Percentiles rank a stretch among this genome's conserved stretches.
Conservation (phyloP, 1,140 invertebrate genomes). For the Heliothis virescens region DNA sequence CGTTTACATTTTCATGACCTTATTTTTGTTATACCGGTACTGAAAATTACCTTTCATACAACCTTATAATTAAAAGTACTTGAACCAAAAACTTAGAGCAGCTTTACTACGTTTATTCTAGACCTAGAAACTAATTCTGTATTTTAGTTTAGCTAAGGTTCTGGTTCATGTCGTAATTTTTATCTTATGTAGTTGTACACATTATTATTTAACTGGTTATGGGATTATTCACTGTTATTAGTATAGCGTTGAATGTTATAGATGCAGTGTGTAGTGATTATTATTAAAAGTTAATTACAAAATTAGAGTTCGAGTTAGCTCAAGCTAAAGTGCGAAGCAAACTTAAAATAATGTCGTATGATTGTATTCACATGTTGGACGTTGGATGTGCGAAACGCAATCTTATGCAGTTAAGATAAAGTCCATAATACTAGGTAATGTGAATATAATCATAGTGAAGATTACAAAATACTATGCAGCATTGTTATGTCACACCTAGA, state of each 20-base stretch:
- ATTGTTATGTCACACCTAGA: conserved; percentile 42
- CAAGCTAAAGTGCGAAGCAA: conserved; percentile 42
- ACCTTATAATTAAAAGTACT: no score
- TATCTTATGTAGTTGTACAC: no score
- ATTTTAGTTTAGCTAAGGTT: no score
- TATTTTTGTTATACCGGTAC: no score
- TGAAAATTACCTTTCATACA: no score
- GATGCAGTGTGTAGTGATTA: conserved; percentile 18
- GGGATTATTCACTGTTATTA: neutral
- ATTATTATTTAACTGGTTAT: no score
- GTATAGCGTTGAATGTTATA: conserved; percentile 14
- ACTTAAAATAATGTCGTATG: conserved; percentile 22
- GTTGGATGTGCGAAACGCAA: neutral
- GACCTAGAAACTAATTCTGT: no score
- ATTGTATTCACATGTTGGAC: conserved; percentile 27
- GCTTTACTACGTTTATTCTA: no score
- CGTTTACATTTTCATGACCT: no score
- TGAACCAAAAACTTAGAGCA: no score
- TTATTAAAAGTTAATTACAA: conserved; percentile 5
- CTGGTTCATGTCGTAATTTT: no score
- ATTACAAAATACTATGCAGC: conserved; percentile 22
- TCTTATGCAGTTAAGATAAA: neutral
- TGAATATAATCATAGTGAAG: conserved; percentile 43
- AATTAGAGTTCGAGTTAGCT: conserved; percentile 29
- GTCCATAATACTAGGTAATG: neutral